Evolutionary conservation across 2,113 vertebrate genomes (phyloP).

Genomic region (Eolophus roseicapilla): DNA sequence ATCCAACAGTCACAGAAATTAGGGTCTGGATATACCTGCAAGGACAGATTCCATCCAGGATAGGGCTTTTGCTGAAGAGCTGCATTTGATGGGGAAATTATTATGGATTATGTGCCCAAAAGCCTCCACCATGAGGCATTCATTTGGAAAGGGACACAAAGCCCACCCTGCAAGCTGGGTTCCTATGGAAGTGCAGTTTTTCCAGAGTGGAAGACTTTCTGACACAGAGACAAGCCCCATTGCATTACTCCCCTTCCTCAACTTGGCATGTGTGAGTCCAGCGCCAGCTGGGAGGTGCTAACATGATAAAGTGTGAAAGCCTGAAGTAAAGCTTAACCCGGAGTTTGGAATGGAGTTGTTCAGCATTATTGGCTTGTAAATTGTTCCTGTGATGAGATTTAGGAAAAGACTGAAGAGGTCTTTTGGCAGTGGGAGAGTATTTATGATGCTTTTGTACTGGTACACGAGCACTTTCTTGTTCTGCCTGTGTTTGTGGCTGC

Average conservation of each 20-base stretch:
- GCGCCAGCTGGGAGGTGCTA: not conserved
- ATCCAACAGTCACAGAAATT: not conserved
- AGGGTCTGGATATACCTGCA: not conserved
- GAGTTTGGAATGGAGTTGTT: conserved; percentile 24
- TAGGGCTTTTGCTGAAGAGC: not conserved
- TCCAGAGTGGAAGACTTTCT: not conserved
- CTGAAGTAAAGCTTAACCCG: conserved; percentile 42
- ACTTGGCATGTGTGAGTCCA: not conserved
- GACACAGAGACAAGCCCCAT: not conserved
- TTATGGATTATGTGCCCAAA: not conserved
- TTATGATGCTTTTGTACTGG: conserved; percentile 22
- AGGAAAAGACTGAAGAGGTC: conserved; percentile 44
- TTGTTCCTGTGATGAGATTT: conserved; percentile 49
- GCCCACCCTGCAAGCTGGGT: not conserved
- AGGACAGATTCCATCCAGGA: not conserved
- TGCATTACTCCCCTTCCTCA: not conserved
- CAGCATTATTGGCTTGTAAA: conserved; percentile 55
- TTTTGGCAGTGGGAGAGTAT: conserved; percentile 34
- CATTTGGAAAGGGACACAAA: not conserved
- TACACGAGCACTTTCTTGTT: not conserved
- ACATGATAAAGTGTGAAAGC: conserved; percentile 12
- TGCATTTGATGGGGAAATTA: not conserved
- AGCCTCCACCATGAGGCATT: not conserved
- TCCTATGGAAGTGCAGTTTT: not conserved
- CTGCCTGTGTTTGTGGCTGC: not conserved